phyloP scores from a whole-genome alignment of 2,113 vertebrate species.

The Taurulus bubalis region DNA sequence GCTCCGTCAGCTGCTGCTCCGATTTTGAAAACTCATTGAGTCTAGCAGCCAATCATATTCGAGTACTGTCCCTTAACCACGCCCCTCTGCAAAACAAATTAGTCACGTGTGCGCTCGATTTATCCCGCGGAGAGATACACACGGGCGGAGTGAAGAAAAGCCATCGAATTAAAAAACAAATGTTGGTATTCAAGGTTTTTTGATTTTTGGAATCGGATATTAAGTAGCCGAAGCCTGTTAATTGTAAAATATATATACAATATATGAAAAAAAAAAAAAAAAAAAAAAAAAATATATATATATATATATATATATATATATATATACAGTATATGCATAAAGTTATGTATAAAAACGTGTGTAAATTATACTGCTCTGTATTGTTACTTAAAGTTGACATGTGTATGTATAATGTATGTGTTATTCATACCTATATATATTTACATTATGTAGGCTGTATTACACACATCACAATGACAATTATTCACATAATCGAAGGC shows the following conservation, averaged over 20 bases:
- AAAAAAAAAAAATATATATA: no score
- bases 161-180: rapidly evolving
- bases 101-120: not conserved
- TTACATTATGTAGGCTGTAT: not conserved
- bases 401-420: not conserved
- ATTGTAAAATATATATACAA: no score
- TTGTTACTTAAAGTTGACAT: not conserved
- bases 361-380: not conserved
- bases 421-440: not conserved
- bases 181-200: not conserved
- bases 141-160: conserved; percentile 31
- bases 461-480: not conserved
- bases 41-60: conserved; percentile 67
- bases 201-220: not conserved
- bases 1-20: conserved; percentile 39
- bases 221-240: not conserved
- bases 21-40: conserved; percentile 71
- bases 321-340: no score
- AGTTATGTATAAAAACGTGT: not conserved
- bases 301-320: no score
- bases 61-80: not conserved
- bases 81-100: not conserved
- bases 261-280: no score
- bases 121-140: rapidly evolving
- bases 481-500: not conserved